Base-by-base conservation (phyloP, 1,140 invertebrate species). In the Macrotrachela quadricornifera region DNA sequence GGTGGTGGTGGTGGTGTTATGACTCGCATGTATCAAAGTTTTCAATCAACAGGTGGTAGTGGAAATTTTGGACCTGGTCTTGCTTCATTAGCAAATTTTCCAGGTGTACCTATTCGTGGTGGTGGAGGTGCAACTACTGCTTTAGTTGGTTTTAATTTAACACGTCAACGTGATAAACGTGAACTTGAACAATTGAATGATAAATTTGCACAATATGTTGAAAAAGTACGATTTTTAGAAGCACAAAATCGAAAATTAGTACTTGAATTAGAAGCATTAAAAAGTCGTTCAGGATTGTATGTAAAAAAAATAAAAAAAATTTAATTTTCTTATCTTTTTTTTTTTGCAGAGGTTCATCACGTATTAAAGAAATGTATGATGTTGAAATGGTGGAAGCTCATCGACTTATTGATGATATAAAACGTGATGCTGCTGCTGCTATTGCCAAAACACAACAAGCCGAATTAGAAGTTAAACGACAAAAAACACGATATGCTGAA, bases 121-220 rank as follows among this genome's bases (percentile, higher is more conserved):
- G 2, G 3, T 6, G 10, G 3, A 42, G 12, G 13, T 42, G 21
- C 21, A 30, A 15, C 1, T 14, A 42, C 13, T 3, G 40, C 40
- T 42, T 14, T 42, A 15, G 40, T 42, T 14, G 40, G 13, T 42
- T 14, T 42, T 15, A 42, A 42, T 15, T 2, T 14, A 6, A 42
- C 40, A 14, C 40, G 40, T 14, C 13, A 42, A 15, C 40, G 40
- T 15, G 72, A 73, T 56, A 73, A 73, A 64, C 69, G 69, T 56
- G 71, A 73, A 45, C 64, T 73, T 63, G 66, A 67, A 55, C 70
- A 72, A 50, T 57, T 74, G 54, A 74, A 74, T 58, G 70, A 73
- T 57, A 61, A 70, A 43, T 65, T 73, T 51, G 73, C 71, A 51
- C 61, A 58, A 56, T 74, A 74, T 62, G 74, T 74, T 56, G 72